Evolutionary conservation across 1,140 invertebrate species (phyloP), one percentile per base, ranked within the genome.

Genomic region (Lucilia cuprina): DNA sequence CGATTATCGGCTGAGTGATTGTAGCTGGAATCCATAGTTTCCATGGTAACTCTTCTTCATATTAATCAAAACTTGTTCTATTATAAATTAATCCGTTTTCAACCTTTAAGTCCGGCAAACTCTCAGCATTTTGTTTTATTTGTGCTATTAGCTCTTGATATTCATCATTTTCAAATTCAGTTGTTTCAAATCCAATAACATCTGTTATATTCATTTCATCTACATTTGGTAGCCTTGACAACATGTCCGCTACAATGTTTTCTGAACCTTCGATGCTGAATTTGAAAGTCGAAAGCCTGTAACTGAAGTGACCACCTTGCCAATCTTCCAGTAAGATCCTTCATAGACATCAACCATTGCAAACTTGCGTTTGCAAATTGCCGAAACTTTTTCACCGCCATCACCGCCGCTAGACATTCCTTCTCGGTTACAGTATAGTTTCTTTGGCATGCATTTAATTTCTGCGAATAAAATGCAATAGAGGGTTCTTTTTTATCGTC

Each of bases 401-500:
- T 34, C 8, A 84, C 41, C 2, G 75, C 84, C 17, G 84, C 84
- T n/a, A 82, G 35, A 65, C 84, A 84, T 35, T 84, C 84, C 41
- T 82, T 21, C 74, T 84, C 84, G 9, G 60, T 82, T 0, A 84
- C 78, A 7, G 5, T 41, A 70, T 84, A 84, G 19, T 84, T 84
- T 17, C 12, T 21, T 17, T 83, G 50, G 19, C 55, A 55, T 17
- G 7, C 4, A 70, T 83, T 35, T 35, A 82, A n/a, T 70, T 84
- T 84, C 34, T 41, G 49, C 0, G 84, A 84, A 49, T 82, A 82
- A 35, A 65, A 83, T 19, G 55, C 60, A 13, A 83, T 83, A 13
- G 82, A 55, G 4, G 25, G 12, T n/a, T 83, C 82, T 10, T 34
- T 19, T n/a, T 50, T 17, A 2, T 65, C 30, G 55, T 83, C 55